Evolutionary conservation across 2,797 vertebrate genomes (phyloP).

Genomic region (Gymnocypris eckloni): DNA sequence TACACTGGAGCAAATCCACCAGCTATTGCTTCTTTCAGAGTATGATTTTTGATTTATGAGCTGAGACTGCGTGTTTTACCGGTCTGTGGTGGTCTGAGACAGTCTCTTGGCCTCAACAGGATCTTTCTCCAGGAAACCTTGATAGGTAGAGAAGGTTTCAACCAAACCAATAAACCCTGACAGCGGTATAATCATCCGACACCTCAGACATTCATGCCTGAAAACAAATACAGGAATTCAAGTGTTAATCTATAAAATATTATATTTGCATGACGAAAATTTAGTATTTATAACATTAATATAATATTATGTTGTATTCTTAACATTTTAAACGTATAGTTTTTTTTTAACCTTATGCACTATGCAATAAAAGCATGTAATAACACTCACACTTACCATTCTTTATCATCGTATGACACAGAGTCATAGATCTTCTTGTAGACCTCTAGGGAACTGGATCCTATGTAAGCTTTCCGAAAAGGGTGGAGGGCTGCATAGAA

Average conservation of each 20-base stretch:
- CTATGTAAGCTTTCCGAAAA: conserved; percentile 56
- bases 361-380: neutral
- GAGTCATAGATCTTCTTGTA: conserved; percentile 73
- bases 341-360: neutral
- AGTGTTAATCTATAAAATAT: neutral
- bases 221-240: neutral
- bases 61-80: conserved; percentile 55
- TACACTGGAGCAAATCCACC: neutral
- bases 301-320: neutral
- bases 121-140: conserved; percentile 65
- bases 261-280: neutral
- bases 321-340: neutral
- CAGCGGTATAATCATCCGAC: conserved; percentile 63
- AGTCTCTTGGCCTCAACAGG: conserved; percentile 68
- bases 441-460: conserved; percentile 47
- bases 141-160: conserved; percentile 72
- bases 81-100: conserved; percentile 62
- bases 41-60: neutral
- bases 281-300: neutral
- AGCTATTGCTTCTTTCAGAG: neutral
- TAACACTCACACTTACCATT: conserved; percentile 73
- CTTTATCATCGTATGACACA: conserved; percentile 76
- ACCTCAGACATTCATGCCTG: conserved; percentile 69
- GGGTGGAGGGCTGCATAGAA: conserved; percentile 65
- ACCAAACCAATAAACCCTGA: conserved; percentile 70